Evolutionary conservation across 2,888 invertebrate genomes (phyloP).

Genomic region (Ornithoptera priamus): DNA sequence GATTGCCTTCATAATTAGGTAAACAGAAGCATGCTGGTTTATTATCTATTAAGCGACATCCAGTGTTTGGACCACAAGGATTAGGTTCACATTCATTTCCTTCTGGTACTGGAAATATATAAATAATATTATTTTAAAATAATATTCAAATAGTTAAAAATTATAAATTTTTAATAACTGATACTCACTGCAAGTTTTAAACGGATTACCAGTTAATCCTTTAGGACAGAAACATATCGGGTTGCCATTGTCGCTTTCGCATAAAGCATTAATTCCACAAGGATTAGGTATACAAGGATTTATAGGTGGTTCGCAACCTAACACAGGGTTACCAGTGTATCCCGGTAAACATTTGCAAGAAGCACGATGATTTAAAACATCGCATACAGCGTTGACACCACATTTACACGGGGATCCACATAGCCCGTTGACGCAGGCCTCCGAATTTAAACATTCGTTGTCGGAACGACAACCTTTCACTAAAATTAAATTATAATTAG

Average conservation of each 20-base stretch:
- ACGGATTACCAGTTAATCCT: constrained; percentile 94
- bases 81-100: constrained; percentile 91
- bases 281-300: constrained; percentile 92
- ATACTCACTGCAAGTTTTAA: constrained; percentile 92
- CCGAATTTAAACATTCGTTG: constrained; percentile 85
- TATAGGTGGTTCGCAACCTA: constrained; percentile 85
- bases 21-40: constrained; percentile 92
- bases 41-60: constrained; percentile 87
- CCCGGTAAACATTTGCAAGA: constrained; percentile 91
- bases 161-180: neutral
- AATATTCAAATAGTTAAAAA: neutral
- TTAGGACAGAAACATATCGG: constrained; percentile 95
- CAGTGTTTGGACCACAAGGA: constrained; percentile 91
- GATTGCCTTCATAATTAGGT: constrained; percentile 92
- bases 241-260: constrained; percentile 90
- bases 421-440: constrained; percentile 88
- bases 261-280: constrained; percentile 92
- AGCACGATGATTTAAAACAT: constrained; percentile 88
- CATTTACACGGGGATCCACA: constrained; percentile 89
- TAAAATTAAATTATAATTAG: constrained; percentile 42
- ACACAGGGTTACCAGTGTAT: constrained; percentile 87
- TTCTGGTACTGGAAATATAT: constrained; percentile 86
- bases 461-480: constrained; percentile 86
- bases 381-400: constrained; percentile 89
- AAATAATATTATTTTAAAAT: neutral